Evolutionary conservation across 2,797 vertebrate genomes (phyloP), one percentile per base, ranked within the genome.

Genomic region (Syndactyla subalaris): DNA sequence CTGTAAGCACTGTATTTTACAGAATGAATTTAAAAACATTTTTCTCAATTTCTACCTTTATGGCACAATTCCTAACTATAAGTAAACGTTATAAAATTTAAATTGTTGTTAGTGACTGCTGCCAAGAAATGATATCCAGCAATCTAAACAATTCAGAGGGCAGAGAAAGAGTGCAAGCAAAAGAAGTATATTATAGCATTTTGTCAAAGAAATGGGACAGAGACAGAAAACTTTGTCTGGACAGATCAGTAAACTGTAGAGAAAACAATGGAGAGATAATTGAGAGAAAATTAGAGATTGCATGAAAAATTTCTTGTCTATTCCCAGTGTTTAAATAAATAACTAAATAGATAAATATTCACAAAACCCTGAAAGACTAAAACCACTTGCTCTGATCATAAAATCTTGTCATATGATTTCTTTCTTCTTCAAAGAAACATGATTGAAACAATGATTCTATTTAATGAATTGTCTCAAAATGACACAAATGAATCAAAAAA

Each of bases 21-120:
- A 61, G 58, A 52, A 85, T 46, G 19, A 61, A 51, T 83, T 91
- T 92, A 41, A 85, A 81, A 86, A 7, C 18, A 66, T 8, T 87
- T 83, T 91, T 84, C 24, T 73, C 43, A 68, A 18, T 75, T 76
- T 34, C 14, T 91, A 45, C n/a, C 12, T 88, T 91, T 73, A 84
- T 61, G n/a, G 16, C 20, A 73, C 4, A 88, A 41, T 88, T 96
- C 74, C 12, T 85, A 89, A 86, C 90, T 92, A 76, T 36, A 94
- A 85, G 21, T 73, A 93, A 96, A 94, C 20, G 14, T 87, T 88
- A 76, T 71, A 94, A 80, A 91, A 91, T 73, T 95, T 93, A 93
- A 86, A 85, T 55, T 73, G 24, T 54, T 39, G 13, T 65, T 65
- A 89, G 55, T 78, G 12, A 57, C 46, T 41, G 36, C 76, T 89